Percentiles rank a stretch among this genome's conserved stretches.
phyloP scores from a whole-genome alignment of 2,797 vertebrate genomes.

The Sebastes nivosus region DNA sequence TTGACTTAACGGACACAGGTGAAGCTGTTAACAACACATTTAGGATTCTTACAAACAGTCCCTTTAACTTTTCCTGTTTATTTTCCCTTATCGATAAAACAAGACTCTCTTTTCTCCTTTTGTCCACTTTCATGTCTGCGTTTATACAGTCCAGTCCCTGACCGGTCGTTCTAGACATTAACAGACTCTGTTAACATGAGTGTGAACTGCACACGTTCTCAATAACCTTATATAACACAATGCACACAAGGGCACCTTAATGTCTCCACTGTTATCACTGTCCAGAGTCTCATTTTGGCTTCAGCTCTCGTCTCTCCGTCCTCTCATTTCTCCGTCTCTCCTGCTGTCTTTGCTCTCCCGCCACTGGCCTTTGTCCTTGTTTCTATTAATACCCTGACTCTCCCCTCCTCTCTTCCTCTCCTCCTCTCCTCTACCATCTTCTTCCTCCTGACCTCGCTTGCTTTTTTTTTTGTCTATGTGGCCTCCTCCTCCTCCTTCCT shows the following conservation, averaged over 20 bases:
- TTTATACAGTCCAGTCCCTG: slow-evolving; percentile 14
- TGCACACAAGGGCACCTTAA: slow-evolving; percentile 52
- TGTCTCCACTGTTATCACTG: slow-evolving; percentile 39
- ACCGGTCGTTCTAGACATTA: slow-evolving; percentile 37
- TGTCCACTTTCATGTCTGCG: slow-evolving; percentile 1
- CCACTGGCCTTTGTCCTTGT: slow-evolving; percentile 74
- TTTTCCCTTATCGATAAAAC: slow-evolving; percentile 8
- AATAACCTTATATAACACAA: slow-evolving; percentile 41
- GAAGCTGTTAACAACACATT: no score
- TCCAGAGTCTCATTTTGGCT: slow-evolving; percentile 48
- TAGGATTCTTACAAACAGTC: fast-evolving
- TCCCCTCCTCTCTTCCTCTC: slow-evolving; percentile 5
- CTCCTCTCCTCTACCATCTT: slow-evolving; percentile 22
- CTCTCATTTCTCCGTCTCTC: slow-evolving; percentile 55
- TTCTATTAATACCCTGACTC: slow-evolving; percentile 68
- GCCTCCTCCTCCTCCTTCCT: not conserved
- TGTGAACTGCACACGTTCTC: slow-evolving; percentile 32
- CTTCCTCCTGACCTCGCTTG: slow-evolving; percentile 43
- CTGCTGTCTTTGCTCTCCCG: slow-evolving; percentile 56
- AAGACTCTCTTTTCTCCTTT: slow-evolving; percentile 2
- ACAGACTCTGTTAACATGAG: slow-evolving; percentile 18
- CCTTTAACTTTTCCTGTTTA: slow-evolving; percentile 9
- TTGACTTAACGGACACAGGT: no score
- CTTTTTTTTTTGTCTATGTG: slow-evolving; percentile 16
- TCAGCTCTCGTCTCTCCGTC: slow-evolving; percentile 34